Base-by-base conservation (phyloP, 1,140 invertebrate species). In the Glossosoma conforme region DNA sequence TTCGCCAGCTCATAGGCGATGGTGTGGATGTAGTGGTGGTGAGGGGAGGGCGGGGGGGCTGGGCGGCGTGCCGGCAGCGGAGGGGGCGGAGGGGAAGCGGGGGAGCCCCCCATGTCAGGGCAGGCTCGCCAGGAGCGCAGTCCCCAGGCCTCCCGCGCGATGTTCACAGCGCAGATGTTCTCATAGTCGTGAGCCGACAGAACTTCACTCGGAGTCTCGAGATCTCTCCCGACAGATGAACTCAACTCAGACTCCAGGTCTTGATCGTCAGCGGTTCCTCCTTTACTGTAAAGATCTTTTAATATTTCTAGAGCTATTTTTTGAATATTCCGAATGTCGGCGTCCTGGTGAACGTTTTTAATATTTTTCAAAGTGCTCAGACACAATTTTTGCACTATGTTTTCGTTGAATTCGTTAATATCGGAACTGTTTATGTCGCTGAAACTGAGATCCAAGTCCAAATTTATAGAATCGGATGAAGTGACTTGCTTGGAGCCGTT, bases 121-220 rank as follows among this genome's bases (percentile, higher is more conserved):
- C 80, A 81, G 2, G 75, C 78, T 61, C 77, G 77, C 81, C 81
- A 84, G 18, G 80, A 82, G n/a, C 81, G 68, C 32, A 83, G 70
- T 2, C 80, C 82, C 78, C 78, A 81, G n/a, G 78, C 77, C 57
- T 80, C 80, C 52, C 81, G 66, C 2, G 81, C 80, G 17, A 84
- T 77, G 54, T 82, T 82, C 1, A 83, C 66, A 4, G 81, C 77
- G 62, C 81, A 82, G 42, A 84, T 75, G 62, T 83, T 84, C 63
- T 83, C 82, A 58, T 84, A 84, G 60, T 84, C 82, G 60, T 83
- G 81, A 22, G 80, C 75, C 0, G 80, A 81, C 17, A 80, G 67
- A 9, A 80, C 70, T 60, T 79, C 77, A 36, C 78, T 80, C 48
- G 78, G 77, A 10, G 77, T 78, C 30, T 79, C 77, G 18, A 73